These are phyloP conservation scores for Chaetodon auriga DNA, from an alignment of 2,113 vertebrate genomes.

Conservation along the genomic window DNA sequence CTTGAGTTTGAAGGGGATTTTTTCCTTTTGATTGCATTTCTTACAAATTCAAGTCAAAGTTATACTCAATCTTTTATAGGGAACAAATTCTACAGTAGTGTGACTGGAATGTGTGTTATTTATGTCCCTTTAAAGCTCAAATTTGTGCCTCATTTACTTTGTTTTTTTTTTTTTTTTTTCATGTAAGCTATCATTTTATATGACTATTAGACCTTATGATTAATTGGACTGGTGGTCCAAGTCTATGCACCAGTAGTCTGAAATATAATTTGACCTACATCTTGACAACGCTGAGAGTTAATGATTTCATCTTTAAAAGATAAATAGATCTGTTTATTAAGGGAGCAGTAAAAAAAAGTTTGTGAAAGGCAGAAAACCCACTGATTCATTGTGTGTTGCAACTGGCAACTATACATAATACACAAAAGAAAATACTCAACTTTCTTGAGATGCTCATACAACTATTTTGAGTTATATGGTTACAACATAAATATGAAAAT, in stretches of 20 bases:
- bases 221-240: neutral
- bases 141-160: neutral
- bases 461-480: slow-evolving; percentile 39
- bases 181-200: neutral
- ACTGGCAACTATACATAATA: slow-evolving; percentile 23
- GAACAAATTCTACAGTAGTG: slow-evolving; percentile 3
- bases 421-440: slow-evolving; percentile 18
- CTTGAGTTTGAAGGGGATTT: neutral
- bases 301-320: slow-evolving; percentile 11
- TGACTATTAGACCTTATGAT: neutral
- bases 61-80: neutral
- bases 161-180: neutral
- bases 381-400: slow-evolving; percentile 17
- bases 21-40: neutral
- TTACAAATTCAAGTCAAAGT: neutral
- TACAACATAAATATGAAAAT: slow-evolving; percentile 77
- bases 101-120: slow-evolving; percentile 33
- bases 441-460: slow-evolving; percentile 36
- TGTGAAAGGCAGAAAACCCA: neutral
- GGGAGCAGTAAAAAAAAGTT: neutral
- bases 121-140: slow-evolving; percentile 13
- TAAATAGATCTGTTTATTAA: neutral
- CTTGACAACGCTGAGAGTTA: neutral
- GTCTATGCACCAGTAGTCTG: neutral
- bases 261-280: neutral